Evolutionary conservation across 1,140 invertebrate genomes (phyloP).

Genomic region (Diorhabda elongata): DNA sequence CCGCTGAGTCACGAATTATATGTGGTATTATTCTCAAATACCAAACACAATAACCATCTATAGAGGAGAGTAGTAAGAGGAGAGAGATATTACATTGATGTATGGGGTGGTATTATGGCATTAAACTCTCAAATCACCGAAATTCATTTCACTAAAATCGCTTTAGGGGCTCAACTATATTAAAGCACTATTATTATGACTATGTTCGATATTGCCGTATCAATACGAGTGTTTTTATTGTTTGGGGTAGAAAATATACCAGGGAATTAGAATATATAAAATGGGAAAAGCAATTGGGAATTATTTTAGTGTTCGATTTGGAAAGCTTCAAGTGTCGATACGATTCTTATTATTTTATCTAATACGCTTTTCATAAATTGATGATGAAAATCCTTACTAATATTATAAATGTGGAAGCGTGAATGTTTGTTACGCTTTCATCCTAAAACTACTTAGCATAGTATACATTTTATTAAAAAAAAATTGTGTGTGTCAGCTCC

Average conservation of each 20-base stretch:
- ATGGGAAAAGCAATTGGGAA: no score
- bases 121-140: slow-evolving; percentile 12
- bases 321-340: no score
- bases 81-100: slow-evolving; percentile 8
- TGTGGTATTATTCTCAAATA: neutral
- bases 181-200: slow-evolving; percentile 10
- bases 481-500: no score
- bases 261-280: no score
- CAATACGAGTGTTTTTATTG: slow-evolving; percentile 5
- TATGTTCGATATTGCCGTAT: neutral
- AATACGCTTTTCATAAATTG: no score
- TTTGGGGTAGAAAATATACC: neutral
- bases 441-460: no score
- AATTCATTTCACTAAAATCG: slow-evolving; percentile 10
- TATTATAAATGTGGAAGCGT: no score
- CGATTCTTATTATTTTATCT: no score
- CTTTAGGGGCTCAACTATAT: slow-evolving; percentile 9
- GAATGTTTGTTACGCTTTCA: no score
- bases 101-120: slow-evolving; percentile 12
- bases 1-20: slow-evolving; percentile 2
- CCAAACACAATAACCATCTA: slow-evolving; percentile 6
- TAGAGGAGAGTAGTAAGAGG: neutral
- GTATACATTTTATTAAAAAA: no score
- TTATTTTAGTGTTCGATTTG: no score
- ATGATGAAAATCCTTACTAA: no score